Evolutionary conservation across 2,113 vertebrate genomes (phyloP), one percentile per base, ranked within the genome.

Genomic region (Hemicordylus capensis): DNA sequence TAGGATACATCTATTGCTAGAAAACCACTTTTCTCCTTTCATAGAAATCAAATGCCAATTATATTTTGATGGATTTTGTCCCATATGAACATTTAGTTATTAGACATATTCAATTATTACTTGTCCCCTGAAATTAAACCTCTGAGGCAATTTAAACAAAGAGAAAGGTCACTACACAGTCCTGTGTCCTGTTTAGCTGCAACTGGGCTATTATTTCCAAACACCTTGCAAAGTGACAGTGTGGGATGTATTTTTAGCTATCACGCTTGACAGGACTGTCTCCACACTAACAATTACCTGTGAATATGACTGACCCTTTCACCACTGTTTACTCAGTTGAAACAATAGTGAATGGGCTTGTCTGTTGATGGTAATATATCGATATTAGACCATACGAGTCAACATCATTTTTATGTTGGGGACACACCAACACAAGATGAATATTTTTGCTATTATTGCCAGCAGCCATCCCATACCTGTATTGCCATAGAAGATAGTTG

Each of bases 81-180:
- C 94, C 96, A 96, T 95, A 96, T 96, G 96, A 96, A 92, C 93
- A 94, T 96, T 97, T 94, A 96, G 95, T 96, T 96, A 96, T 96
- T 96, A 96, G 93, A 92, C 94, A 91, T 94, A 96, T 96, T 97
- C 96, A 96, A 96, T 97, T 96, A 97, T 96, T 95, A 93, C 94
- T 92, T 95, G 94, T 95, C 94, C 93, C 94, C 93, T 95, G 94
- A 95, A 97, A 96, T 96, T 96, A 96, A 96, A 95, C 93, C 95
- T 95, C 85, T 2, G 90, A 95, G 90, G 95, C 92, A 95, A 95
- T 96, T 96, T 95, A 95, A 96, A 96, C 95, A 96, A 97, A 96
- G 94, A 93, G 89, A 97, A 98, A 99, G 98, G 98, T 98, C 98
- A 98, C 92, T 85, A 94, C 83, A 95, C 95, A 96, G 96, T 92